A percentile compares a stretch with the other conserved stretches of the same genome.
Conservation (phyloP, 1,140 invertebrate species). For the Cylas formicarius region DNA sequence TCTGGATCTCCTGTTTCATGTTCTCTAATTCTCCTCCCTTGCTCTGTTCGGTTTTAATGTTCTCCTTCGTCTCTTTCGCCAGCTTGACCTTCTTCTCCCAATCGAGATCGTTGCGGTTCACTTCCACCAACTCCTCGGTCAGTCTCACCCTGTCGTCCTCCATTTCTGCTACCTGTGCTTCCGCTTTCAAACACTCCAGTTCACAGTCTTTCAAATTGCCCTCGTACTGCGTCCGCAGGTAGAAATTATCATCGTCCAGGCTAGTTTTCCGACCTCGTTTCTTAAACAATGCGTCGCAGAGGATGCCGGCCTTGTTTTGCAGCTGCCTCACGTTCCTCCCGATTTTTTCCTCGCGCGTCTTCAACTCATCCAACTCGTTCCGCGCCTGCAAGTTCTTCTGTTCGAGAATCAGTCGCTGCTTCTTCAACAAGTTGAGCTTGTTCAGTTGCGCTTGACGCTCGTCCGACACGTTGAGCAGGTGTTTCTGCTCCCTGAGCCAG, state of each 20-base stretch:
- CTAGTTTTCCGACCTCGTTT: conserved; percentile 51
- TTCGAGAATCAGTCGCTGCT: conserved; percentile 67
- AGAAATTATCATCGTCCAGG: conserved; percentile 54
- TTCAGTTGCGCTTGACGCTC: conserved; percentile 57
- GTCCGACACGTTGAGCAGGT: conserved; percentile 57
- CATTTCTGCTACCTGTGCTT: conserved; percentile 58
- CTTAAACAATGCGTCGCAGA: conserved; percentile 53
- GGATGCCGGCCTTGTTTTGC: conserved; percentile 51
- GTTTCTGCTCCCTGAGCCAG: conserved; percentile 67
- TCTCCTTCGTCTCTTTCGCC: conserved; percentile 59
- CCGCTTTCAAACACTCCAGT: conserved; percentile 53
- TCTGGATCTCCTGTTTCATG: conserved; percentile 75
- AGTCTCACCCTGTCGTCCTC: conserved; percentile 57
- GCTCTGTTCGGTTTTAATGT: conserved; percentile 57
- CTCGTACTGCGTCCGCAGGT: conserved; percentile 48
- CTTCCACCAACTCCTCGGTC: conserved; percentile 52
- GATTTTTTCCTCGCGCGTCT: conserved; percentile 50
- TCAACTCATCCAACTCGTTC: conserved; percentile 52
- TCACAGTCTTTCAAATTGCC: conserved; percentile 50
- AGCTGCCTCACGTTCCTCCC: conserved; percentile 52
- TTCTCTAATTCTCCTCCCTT: conserved; percentile 58
- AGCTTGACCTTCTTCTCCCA: conserved; percentile 75
- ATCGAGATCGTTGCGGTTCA: conserved; percentile 60
- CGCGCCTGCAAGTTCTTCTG: conserved; percentile 65
- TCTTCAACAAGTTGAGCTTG: conserved; percentile 58